A percentile compares a stretch with the other conserved stretches of the same genome.
Conservation (phyloP, 1,140 invertebrate species). For the Atta colombica region DNA sequence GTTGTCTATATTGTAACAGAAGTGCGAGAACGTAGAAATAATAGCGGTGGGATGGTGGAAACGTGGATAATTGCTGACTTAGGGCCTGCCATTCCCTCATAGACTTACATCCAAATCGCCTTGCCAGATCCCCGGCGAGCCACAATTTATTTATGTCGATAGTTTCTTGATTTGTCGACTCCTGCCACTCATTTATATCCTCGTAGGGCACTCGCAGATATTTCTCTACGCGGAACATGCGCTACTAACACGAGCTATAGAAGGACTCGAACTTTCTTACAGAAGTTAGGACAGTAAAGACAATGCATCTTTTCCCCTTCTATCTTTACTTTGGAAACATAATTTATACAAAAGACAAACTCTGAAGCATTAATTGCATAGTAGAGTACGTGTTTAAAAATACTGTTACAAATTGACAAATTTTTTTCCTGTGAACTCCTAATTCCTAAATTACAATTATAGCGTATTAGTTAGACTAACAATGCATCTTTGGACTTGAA, state of each 20-base stretch:
- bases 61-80: constrained; percentile 84
- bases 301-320: constrained; percentile 40
- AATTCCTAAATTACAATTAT: constrained; percentile 14
- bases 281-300: constrained; percentile 20
- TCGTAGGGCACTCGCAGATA: constrained; percentile 76
- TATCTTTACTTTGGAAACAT: not conserved
- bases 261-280: constrained; percentile 49
- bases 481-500: not conserved
- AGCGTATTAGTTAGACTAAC: not conserved
- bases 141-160: constrained; percentile 87
- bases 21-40: constrained; percentile 69
- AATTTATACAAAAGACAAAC: constrained; percentile 30
- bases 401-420: not conserved
- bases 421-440: not conserved
- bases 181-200: constrained; percentile 84
- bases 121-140: constrained; percentile 82
- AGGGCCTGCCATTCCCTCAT: constrained; percentile 83
- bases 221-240: constrained; percentile 68
- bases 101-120: constrained; percentile 66
- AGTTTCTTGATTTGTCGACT: constrained; percentile 87
- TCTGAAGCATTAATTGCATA: not conserved
- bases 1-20: constrained; percentile 20
- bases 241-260: constrained; percentile 39
- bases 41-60: constrained; percentile 68
- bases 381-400: not conserved